phyloP scores from a whole-genome alignment of 2,797 vertebrate genomes.

The Heliangelus exortis region DNA sequence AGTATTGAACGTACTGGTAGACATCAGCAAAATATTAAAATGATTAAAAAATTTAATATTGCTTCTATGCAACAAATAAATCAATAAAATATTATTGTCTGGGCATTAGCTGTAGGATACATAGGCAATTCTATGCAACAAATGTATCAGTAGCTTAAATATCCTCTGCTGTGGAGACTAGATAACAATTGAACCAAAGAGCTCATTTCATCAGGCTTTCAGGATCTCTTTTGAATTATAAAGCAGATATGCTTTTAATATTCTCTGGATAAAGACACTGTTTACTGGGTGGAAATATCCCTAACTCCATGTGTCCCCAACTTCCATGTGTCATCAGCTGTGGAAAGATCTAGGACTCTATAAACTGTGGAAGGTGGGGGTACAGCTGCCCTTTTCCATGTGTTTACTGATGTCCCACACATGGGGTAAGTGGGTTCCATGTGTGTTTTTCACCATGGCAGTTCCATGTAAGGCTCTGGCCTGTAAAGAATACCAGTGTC shows the following conservation, averaged over 20 bases:
- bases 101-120: neutral
- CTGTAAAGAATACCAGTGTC: neutral
- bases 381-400: neutral
- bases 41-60: neutral
- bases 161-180: neutral
- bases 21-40: neutral
- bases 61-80: neutral
- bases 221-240: neutral
- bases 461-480: neutral
- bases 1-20: neutral
- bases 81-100: neutral
- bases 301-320: too few species aligned
- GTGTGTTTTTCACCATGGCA: neutral
- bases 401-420: neutral
- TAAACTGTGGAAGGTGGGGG: neutral
- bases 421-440: neutral
- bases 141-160: neutral
- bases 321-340: neutral
- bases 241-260: neutral
- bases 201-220: neutral
- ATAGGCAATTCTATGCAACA: neutral
- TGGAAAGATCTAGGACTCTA: neutral
- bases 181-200: neutral
- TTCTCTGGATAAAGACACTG: neutral
- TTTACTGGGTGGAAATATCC: neutral